Evolutionary conservation across 2,888 invertebrate species (phyloP), one percentile per base, ranked within the genome.

Genomic region (Sinopyrophorus schimmeli): DNA sequence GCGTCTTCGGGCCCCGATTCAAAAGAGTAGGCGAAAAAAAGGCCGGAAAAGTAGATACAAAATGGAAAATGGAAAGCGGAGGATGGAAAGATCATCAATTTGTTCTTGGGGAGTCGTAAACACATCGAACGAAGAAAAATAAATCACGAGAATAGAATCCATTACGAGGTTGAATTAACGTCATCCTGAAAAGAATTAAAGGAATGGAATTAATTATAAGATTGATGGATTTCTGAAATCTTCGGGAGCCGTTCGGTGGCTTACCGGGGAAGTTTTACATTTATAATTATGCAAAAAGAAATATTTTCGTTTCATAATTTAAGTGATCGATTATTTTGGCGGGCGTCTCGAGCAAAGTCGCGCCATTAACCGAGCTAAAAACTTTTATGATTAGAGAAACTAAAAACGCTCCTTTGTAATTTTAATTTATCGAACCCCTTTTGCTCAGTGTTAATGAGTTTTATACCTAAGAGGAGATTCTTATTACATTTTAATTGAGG

Each of bases 161-260:
- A 71, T 71, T 71, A 71, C 67, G 65, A 59, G 60, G 62, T 62
- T 72, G 71, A 73, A 73, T 73, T 71, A 72, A 72, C 73, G 73
- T 73, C 73, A 72, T 71, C 71, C 70, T 73, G 70, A 73, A 72
- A 72, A 73, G 73, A 73, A 73, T 72, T 73, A 73, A 72, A 73
- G 70, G 71, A 73, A 73, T 73, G 74, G 74, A 74, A 74, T 74
- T 74, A 74, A 74, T 74, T 74, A 73, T 72, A 73, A 74, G 74
- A 74, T 74, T 74, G 73, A 74, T 74, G 74, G 71, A 67, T 69
- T 68, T 62, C 64, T 65, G 61, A 66, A 68, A 66, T 66, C 63
- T 64, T 63, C 59, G 50, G 57, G 58, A 49, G 34, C 43, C 51
- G 40, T 51, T 51, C 51, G 46, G 51, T 51, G 46, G 46, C 46